A percentile compares a stretch with the other conserved stretches of the same genome.
These are phyloP conservation scores for Notodonta dromedarius DNA, from an alignment of 2,888 invertebrate genomes.

Conservation along the genomic window DNA sequence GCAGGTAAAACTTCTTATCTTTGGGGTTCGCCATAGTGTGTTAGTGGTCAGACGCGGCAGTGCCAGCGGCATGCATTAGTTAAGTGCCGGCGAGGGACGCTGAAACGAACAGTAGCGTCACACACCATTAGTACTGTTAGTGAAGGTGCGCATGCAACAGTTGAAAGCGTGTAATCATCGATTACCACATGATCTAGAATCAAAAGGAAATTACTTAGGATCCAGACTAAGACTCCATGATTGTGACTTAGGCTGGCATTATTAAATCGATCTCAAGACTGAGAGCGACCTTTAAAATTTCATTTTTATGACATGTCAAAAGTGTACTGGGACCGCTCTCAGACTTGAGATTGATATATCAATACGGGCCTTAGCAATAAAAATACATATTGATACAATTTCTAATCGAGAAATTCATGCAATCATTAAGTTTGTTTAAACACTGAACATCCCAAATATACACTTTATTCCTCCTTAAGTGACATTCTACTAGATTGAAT, in stretches of 20 bases:
- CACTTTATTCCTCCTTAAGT: too few relatives aligned
- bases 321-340: too few relatives aligned
- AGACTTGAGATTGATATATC: too few relatives aligned
- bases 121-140: conserved; percentile 60
- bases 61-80: conserved; percentile 77
- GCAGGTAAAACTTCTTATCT: conserved; percentile 83
- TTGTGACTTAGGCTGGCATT: too few relatives aligned
- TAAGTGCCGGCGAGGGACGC: conserved; percentile 59
- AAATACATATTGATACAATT: background rate
- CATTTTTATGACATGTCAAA: too few relatives aligned
- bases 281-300: too few relatives aligned
- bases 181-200: background rate
- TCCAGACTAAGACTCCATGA: too few relatives aligned
- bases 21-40: conserved; percentile 70
- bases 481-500: too few relatives aligned
- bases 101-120: conserved; percentile 65
- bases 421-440: background rate
- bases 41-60: conserved; percentile 61
- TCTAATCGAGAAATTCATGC: background rate
- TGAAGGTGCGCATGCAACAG: conserved; percentile 31
- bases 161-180: conserved; percentile 13
- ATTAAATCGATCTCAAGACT: too few relatives aligned
- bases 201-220: too few relatives aligned
- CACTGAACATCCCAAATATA: too few relatives aligned
- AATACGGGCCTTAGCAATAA: too few relatives aligned